Base-by-base conservation (phyloP, 2,113 vertebrate genomes). In the Anas platyrhynchos region DNA sequence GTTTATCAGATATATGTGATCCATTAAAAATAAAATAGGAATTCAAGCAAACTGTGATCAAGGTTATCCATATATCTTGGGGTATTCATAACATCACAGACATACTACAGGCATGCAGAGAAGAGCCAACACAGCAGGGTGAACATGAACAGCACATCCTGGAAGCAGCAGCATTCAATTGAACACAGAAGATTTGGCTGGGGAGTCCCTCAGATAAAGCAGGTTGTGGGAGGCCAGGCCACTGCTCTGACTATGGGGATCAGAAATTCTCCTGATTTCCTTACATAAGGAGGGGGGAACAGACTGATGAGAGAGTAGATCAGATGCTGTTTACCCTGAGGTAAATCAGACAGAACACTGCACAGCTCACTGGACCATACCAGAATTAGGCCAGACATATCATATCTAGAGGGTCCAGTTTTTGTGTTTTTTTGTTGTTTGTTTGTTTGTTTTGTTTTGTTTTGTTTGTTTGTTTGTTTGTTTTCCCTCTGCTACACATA, bases 361-460 rank as follows among this genome's bases (percentile, higher is more conserved):
- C 76, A 78, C 86, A 92, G 86, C 44, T 92, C 78, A 91, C 27
- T 94, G 91, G 91, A 76, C 96, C 92, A 12, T 79, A 52, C 27
- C n/a, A 95, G 77, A 96, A 95, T 96, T 89, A 95, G 71, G 58
- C 83, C 88, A 96, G 92, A 92, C 88, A 46, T 86, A 89, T 94
- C 86, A 88, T 88, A 95, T 82, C 77, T 88, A 93, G 80, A 91
- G 58, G 73, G 69, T 79, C n/a, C 5, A 4, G 63, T 46, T 36
- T 41, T 88, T 46, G 12, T 7, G 7, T 34, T 34, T 34, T 38
- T 38, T 38, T 38, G 10, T 38, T 38, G 38, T 38, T 38, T 38
- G 38, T 38, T 41, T 41, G 12, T 41, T 41, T 41, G 41, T 13
- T 41, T 41, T 41, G 12, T 13, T 41, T 41, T 41, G 38, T 41